These are phyloP conservation scores for Cichlasoma orientale DNA, from an alignment of 2,797 vertebrate species.

Conservation along the genomic window DNA sequence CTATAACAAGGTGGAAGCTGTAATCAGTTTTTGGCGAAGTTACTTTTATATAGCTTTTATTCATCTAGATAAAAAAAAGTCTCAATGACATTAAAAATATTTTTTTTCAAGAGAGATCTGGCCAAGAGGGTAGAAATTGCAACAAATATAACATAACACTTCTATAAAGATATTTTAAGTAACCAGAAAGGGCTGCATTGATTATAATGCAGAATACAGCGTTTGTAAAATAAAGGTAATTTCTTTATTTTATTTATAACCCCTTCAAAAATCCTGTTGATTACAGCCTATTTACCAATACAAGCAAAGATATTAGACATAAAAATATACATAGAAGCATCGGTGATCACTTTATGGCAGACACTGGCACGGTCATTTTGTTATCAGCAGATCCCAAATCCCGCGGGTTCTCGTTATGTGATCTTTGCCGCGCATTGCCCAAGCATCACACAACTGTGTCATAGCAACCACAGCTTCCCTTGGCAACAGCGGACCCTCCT, in stretches of 20 bases:
- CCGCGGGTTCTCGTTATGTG: conserved; percentile 61
- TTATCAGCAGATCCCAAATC: conserved; percentile 32
- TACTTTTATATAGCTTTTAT: neutral
- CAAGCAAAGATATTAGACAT: fast-evolving
- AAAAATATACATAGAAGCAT: neutral
- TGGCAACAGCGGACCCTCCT: conserved; percentile 70
- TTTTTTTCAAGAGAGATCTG: neutral
- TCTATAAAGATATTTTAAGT: too few species aligned
- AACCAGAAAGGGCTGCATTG: neutral
- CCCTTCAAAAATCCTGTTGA: neutral
- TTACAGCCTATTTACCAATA: neutral
- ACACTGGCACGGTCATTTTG: fast-evolving
- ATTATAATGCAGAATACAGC: fast-evolving
- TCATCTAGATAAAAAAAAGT: fast-evolving
- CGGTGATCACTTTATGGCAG: fast-evolving
- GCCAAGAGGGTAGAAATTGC: neutral
- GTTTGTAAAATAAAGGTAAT: fast-evolving
- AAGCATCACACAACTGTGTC: conserved; percentile 59
- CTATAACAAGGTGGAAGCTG: neutral
- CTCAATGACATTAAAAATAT: neutral
- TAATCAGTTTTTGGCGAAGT: neutral
- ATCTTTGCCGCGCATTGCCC: conserved; percentile 23
- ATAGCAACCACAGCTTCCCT: conserved; percentile 79
- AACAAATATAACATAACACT: neutral
- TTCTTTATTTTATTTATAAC: neutral